These are phyloP conservation scores for Corbicula japonica DNA, from an alignment of 2,888 invertebrate species.

Conservation along the genomic window DNA sequence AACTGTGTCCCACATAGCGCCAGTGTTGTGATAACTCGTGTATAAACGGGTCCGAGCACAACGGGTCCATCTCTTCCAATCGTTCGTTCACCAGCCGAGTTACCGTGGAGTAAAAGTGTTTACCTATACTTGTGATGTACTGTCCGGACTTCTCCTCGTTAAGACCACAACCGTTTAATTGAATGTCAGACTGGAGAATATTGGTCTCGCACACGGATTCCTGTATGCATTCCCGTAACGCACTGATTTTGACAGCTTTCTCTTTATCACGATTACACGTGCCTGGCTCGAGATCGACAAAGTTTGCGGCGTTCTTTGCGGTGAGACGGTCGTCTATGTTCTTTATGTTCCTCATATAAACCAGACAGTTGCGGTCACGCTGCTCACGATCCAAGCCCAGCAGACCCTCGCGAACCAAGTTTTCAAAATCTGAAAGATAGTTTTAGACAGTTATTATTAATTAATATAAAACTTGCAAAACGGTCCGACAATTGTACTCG, in stretches of 20 bases:
- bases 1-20: constrained; percentile 60
- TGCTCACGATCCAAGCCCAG: constrained; percentile 41
- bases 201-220: constrained; percentile 44
- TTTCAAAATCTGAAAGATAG: constrained; percentile 71
- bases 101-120: constrained; percentile 72
- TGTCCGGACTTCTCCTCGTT: constrained; percentile 62
- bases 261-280: constrained; percentile 25
- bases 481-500: too few species aligned
- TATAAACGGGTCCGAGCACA: constrained; percentile 71
- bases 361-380: constrained; percentile 64
- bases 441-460: neutral
- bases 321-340: constrained; percentile 60
- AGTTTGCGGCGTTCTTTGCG: constrained; percentile 60
- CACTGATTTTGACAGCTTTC: constrained; percentile 27
- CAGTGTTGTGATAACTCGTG: constrained; percentile 77
- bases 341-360: constrained; percentile 64
- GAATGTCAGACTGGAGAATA: constrained; percentile 52
- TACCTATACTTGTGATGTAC: constrained; percentile 70
- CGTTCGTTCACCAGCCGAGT: constrained; percentile 71
- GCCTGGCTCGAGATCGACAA: constrained; percentile 52
- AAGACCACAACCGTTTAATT: constrained; percentile 54
- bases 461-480: too few species aligned
- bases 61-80: constrained; percentile 54
- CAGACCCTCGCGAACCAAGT: constrained; percentile 68
- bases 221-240: constrained; percentile 29